Evolutionary conservation across 1,140 invertebrate species (phyloP).

Genomic region (Trichoplusia ni): DNA sequence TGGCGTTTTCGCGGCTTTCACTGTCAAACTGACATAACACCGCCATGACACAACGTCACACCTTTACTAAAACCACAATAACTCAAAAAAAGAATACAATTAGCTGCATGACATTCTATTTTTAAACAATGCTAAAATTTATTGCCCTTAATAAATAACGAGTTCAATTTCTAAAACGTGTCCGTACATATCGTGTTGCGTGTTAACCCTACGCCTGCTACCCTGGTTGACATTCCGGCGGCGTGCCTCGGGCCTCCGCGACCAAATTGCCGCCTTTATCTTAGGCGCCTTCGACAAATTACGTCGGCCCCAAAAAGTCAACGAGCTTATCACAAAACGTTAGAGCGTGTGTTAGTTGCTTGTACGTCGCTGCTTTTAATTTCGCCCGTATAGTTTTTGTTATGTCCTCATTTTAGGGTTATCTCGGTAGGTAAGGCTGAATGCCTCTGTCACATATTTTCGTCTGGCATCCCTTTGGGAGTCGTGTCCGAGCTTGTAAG

Average conservation of each 20-base stretch:
- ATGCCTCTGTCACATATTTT: conserved; percentile 69
- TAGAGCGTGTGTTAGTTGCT: conserved; percentile 71
- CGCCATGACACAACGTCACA: conserved; percentile 2
- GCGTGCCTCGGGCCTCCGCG: conserved; percentile 50
- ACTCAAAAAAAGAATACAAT: neutral
- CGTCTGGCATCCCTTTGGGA: conserved; percentile 49
- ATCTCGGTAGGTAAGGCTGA: conserved; percentile 63
- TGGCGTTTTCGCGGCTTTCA: conserved; percentile 12
- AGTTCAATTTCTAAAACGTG: conserved; percentile 16
- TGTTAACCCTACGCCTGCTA: conserved; percentile 45
- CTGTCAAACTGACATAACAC: conserved; percentile 13
- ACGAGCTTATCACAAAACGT: conserved; percentile 70
- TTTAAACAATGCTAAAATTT: conserved; percentile 16
- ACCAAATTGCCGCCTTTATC: conserved; percentile 68
- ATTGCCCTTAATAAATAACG: conserved; percentile 8
- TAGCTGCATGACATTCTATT: neutral
- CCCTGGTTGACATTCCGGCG: conserved; percentile 60
- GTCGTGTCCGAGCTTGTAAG: conserved; percentile 14
- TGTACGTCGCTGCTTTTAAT: conserved; percentile 76
- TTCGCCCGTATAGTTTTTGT: conserved; percentile 76
- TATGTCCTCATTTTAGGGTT: conserved; percentile 70
- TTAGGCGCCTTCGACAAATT: conserved; percentile 79
- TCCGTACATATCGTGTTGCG: conserved; percentile 32
- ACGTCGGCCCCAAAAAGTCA: conserved; percentile 70
- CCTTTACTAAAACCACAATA: neutral